Percentiles rank a stretch among this genome's conserved stretches.
Evolutionary conservation across 2,797 vertebrate species (phyloP).

Genomic region (Leptatherina wallacei): DNA sequence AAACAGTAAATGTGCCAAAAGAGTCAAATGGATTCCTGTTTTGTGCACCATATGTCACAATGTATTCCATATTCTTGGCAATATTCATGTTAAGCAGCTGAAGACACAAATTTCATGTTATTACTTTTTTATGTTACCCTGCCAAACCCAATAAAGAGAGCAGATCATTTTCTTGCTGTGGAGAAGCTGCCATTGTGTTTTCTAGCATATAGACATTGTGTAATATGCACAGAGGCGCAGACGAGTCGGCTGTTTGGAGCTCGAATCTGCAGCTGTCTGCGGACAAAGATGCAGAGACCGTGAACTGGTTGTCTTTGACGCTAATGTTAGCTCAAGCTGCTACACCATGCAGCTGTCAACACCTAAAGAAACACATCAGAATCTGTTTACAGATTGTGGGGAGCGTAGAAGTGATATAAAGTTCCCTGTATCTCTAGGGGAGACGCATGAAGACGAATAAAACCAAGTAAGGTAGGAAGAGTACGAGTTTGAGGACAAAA

Average conservation of each 20-base stretch:
- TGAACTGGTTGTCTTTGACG: neutral
- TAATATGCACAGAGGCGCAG: neutral
- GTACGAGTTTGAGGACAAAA: neutral
- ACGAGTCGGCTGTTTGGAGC: neutral
- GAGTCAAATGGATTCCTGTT: neutral
- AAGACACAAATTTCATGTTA: too few relatives aligned
- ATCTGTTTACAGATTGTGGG: neutral
- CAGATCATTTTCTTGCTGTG: neutral
- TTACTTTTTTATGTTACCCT: neutral
- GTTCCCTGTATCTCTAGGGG: neutral
- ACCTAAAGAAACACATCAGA: neutral
- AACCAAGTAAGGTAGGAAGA: neutral
- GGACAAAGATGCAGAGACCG: slow-evolving; percentile 4
- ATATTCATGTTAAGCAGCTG: neutral
- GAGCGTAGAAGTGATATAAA: neutral
- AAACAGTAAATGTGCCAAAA: neutral
- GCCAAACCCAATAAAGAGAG: neutral
- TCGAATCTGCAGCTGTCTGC: neutral
- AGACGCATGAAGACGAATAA: neutral
- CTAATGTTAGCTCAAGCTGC: slow-evolving; percentile 6
- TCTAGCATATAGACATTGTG: neutral
- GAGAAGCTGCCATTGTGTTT: neutral
- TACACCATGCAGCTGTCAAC: slow-evolving; percentile 6
- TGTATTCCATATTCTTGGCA: slow-evolving; percentile 1
- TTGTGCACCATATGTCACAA: neutral